Conservation (phyloP, 2,888 invertebrate genomes). For the Pristionchus maxplancki region DNA sequence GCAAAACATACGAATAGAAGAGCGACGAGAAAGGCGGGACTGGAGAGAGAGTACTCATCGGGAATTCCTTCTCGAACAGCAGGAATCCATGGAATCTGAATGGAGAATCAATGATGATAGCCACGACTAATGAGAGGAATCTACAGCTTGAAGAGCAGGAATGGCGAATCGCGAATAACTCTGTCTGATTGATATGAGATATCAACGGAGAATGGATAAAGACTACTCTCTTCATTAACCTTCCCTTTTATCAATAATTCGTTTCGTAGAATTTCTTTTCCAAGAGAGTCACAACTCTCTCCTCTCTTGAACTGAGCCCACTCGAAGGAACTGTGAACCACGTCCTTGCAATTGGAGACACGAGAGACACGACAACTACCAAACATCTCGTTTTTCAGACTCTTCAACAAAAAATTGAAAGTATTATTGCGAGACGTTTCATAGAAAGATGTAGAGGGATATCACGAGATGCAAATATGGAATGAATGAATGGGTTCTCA, state of each 20-base stretch:
- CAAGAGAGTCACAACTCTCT: background rate
- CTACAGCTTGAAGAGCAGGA: no score
- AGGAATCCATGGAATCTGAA: background rate
- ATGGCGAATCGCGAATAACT: no score
- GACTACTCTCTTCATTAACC: no score
- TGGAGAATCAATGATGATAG: background rate
- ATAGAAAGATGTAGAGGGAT: background rate
- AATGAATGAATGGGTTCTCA: background rate
- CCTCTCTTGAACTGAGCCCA: background rate
- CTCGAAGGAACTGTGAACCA: background rate
- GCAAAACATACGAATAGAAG: conserved; percentile 37
- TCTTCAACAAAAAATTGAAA: background rate
- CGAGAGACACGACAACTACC: background rate
- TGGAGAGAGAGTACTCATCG: conserved; percentile 23
- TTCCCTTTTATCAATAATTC: no score
- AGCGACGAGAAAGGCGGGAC: conserved; percentile 42
- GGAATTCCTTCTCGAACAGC: background rate
- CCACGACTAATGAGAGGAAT: background rate
- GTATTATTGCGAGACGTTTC: background rate
- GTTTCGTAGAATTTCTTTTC: no score
- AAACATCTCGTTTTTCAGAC: background rate
- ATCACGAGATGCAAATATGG: no score
- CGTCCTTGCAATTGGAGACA: background rate
- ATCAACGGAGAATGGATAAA: no score
- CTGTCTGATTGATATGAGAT: no score